Evolutionary conservation across 2,888 invertebrate genomes (phyloP), one percentile per base, ranked within the genome.

Genomic region (Dioctria rufipes): DNA sequence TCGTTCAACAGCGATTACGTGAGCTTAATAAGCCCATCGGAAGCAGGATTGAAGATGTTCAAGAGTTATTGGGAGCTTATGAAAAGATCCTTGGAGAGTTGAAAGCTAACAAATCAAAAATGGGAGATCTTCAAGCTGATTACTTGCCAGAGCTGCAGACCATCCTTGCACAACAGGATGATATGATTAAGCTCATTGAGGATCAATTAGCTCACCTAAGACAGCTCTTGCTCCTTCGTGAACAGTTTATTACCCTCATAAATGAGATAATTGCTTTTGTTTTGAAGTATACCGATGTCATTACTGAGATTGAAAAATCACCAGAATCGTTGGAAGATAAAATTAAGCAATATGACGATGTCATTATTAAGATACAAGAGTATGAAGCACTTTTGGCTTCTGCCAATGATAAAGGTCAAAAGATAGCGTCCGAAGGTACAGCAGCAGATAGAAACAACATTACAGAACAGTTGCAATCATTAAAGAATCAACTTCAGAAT

Each of bases 341-440:
- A 87, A 96, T 97, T 77, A 94, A 94, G 85, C 93, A 94, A 78
- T 97, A 96, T 85, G 95, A 96, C 86, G 95, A 96, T 84, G 93
- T 96, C 0, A 95, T 97, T 83, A 89, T 92, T 0, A 95, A 95
- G 86, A 96, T 97, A 78, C 96, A 96, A 89, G 96, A 96, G 85
- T 96, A 95, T 87, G 97, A 97, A 88, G 97, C 96, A 8, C 90
- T 95, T 51, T 89, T 98, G 6, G 95, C 96, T 0, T 93, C 95
- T 4, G 96, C 97, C 0, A 94, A 94, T 11, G 98, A 98, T 86
- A 97, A 97, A 87, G 98, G 97, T 0, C 95, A 96, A 86, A 96
- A 96, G 88, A 97, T 98, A 49, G 96, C 96, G 0, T 94, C 94
- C 0, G 97, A 98, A 89, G 96, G 97, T 61, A 94, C 95, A 3